These are phyloP conservation scores for Epizoanthus scotinus DNA, from an alignment of 92 coral and sea anemone genomes.

Conservation along the genomic window DNA sequence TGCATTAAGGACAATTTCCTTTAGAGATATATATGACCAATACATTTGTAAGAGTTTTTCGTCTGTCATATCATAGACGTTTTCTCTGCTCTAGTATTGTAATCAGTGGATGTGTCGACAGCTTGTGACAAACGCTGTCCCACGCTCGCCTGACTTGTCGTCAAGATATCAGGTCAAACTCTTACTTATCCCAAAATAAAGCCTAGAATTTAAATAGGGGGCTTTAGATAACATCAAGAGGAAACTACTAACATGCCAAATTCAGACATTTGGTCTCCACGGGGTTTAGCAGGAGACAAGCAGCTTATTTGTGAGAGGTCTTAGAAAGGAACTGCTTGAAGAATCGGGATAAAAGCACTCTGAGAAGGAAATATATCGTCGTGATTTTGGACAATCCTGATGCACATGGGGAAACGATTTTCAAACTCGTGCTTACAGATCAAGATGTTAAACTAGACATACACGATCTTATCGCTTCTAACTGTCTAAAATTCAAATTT, in stretches of 20 bases:
- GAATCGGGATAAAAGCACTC: background rate
- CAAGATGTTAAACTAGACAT: constrained; percentile 39
- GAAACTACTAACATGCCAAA: constrained; percentile 20
- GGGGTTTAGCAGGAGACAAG: constrained; percentile 38
- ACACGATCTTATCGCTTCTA: constrained; percentile 39
- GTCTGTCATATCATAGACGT: constrained; percentile 22
- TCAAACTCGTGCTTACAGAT: constrained; percentile 35
- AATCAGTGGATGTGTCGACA: constrained; percentile 11
- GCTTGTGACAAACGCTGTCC: constrained; percentile 28
- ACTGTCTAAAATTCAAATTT: constrained; percentile 19
- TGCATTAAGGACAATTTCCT: constrained; percentile 35
- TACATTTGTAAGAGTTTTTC: constrained; percentile 7
- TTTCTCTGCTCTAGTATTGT: constrained; percentile 7
- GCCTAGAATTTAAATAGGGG: constrained; percentile 37
- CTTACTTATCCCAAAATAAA: constrained; percentile 14
- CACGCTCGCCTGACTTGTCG: constrained; percentile 19
- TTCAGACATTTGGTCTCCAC: constrained; percentile 45
- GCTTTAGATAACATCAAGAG: constrained; percentile 45
- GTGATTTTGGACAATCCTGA: constrained; percentile 16
- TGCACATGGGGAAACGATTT: constrained; percentile 38
- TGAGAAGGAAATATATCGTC: background rate
- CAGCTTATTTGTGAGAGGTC: background rate
- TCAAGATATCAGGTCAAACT: constrained; percentile 34
- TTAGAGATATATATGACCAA: constrained; percentile 13
- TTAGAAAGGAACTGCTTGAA: constrained; percentile 9